Base-by-base conservation (phyloP, 2,797 vertebrate genomes). In the Bucorvus abyssinicus region DNA sequence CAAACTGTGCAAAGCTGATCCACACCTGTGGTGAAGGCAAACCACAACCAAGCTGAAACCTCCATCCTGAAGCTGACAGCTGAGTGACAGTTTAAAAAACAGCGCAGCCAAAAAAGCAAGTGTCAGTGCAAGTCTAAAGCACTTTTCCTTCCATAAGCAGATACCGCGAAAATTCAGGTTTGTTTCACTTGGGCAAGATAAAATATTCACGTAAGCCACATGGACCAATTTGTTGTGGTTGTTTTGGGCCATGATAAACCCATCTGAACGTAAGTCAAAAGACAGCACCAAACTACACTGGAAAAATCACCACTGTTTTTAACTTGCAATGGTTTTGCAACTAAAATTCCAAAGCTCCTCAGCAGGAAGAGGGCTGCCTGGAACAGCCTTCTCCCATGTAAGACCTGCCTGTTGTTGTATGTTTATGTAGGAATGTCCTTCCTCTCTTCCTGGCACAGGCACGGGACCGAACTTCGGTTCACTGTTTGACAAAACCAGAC, bases 1-100 rank as follows among this genome's bases (percentile, higher is more conserved):
- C 99, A 16, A 99, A 99, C 97, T 99, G 99, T 3, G 98, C 99
- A 64, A 98, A 99, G 97, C 99, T 99, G 96, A 99, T 99, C 99
- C 99, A 99, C 2, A 99, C 99, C 99, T 99, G 97, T 0, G 27
- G 89, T 6, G 55, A 90, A 69, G 87, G 61, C 29, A 87, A 76
- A 65, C 10, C 7, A 56, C 34, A 81, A 36, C 21, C 53, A 81
- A 36, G 84, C 83, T 90, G 57, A 67, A 61, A 63, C 38, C 49
- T 26, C 56, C 2, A 4, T 10, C 14, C 47, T 17, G 12, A 0
- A 7, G 19, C 12, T 40, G 32, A 36, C 1, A 4, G 23, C 14
- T 6, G 40, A 61, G 36, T 4, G 9, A 55, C 0, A 10, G 14
- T 2, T 11, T 8, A 7, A 20, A 7, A 22, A 36, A 40, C 4